Percentiles rank a stretch among this genome's conserved stretches.
These are phyloP conservation scores for Ambastaia sidthimunki DNA, from an alignment of 2,797 vertebrate species.

Conservation along the genomic window DNA sequence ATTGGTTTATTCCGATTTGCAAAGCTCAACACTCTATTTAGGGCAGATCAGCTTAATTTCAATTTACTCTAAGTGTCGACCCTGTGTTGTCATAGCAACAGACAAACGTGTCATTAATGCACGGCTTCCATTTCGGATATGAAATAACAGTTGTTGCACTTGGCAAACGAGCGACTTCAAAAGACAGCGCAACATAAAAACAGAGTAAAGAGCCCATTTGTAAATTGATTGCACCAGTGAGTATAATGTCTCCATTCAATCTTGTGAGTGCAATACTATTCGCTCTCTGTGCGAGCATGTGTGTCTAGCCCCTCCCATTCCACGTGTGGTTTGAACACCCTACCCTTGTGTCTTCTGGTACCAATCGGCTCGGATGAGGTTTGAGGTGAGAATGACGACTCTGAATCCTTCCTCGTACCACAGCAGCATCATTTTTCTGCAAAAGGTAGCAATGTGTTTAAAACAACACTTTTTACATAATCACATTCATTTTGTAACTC, in stretches of 20 bases:
- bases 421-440: conserved; percentile 97
- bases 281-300: not conserved
- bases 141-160: conserved; percentile 38
- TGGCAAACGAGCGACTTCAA: conserved; percentile 31
- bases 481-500: conserved; percentile 9
- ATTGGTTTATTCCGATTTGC: conserved; percentile 23
- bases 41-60: conserved; percentile 54
- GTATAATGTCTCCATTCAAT: conserved; percentile 7
- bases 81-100: conserved; percentile 64
- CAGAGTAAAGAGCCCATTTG: not conserved
- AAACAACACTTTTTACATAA: not conserved
- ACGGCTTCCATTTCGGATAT: conserved; percentile 37
- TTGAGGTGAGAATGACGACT: conserved; percentile 93
- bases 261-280: no score
- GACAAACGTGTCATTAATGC: conserved; percentile 39
- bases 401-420: conserved; percentile 94
- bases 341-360: conserved; percentile 98
- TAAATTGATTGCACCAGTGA: not conserved
- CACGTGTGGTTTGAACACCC: conserved; percentile 43
- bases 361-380: conserved; percentile 95
- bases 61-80: conserved; percentile 54
- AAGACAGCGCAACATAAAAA: not conserved
- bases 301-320: not conserved
- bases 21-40: conserved; percentile 38
- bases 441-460: not conserved